These are phyloP conservation scores for Malurus elegans DNA, from an alignment of 2,113 vertebrate species.

Conservation along the genomic window DNA sequence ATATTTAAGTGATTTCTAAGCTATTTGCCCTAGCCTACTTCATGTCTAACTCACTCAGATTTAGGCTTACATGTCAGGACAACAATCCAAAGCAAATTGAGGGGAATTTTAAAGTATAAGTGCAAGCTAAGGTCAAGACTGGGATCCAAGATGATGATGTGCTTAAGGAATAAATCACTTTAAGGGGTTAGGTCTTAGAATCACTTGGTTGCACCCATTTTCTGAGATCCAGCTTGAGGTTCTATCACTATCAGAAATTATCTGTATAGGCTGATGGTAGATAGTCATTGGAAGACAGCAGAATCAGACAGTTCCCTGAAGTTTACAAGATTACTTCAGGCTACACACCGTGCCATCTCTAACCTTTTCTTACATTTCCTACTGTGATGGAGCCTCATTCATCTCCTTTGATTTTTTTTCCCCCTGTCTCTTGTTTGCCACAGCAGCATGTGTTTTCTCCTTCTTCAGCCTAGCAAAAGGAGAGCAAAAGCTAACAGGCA, in stretches of 20 bases:
- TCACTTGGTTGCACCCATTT: not conserved
- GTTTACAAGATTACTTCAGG: slow-evolving; percentile 3
- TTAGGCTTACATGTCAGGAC: not conserved
- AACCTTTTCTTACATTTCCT: slow-evolving; percentile 14
- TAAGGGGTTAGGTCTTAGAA: not conserved
- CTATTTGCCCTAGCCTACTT: not conserved
- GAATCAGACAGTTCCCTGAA: not conserved
- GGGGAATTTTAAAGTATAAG: not conserved
- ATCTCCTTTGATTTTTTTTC: not conserved
- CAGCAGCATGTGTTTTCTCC: not conserved
- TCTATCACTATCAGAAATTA: not conserved
- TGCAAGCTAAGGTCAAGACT: not conserved
- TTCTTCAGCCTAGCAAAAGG: not conserved
- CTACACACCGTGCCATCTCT: not conserved
- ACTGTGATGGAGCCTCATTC: not conserved
- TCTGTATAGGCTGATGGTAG: not conserved
- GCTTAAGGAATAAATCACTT: not conserved
- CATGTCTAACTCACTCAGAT: not conserved
- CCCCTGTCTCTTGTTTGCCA: not conserved
- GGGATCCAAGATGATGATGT: not conserved
- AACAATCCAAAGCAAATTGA: not conserved
- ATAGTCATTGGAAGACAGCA: not conserved
- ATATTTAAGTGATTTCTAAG: not conserved
- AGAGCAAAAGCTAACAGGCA: not conserved
- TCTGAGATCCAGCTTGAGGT: not conserved